These are phyloP conservation scores for Drosophila bunnanda DNA, from an alignment of 2,888 invertebrate species.

Conservation along the genomic window DNA sequence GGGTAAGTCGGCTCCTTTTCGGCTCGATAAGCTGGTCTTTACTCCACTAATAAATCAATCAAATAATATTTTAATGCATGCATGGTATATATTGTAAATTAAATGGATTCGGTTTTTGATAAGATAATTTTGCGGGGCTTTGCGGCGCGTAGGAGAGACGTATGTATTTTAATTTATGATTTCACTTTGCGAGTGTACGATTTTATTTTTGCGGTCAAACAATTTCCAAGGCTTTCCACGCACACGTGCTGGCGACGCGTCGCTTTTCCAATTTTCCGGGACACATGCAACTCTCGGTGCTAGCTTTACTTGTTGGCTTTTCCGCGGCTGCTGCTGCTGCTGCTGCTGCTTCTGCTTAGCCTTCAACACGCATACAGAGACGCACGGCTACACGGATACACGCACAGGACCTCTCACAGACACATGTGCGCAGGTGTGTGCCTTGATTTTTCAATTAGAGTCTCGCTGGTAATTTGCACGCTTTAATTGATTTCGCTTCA, in stretches of 20 bases:
- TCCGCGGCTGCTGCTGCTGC: conserved; percentile 53
- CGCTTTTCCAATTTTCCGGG: conserved; percentile 26
- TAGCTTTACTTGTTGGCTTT: conserved; percentile 73
- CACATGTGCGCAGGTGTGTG: conserved; percentile 78
- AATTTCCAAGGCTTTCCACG: conserved; percentile 16
- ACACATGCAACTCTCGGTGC: conserved; percentile 53
- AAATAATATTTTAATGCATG: conserved; percentile 68
- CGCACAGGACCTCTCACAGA: conserved; percentile 45
- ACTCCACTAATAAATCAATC: conserved; percentile 55
- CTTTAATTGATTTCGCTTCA: conserved; percentile 42
- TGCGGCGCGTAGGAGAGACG: not conserved
- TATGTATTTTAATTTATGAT: conserved; percentile 3
- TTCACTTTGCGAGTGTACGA: not conserved
- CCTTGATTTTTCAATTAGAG: conserved; percentile 74
- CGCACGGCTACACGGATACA: conserved; percentile 30
- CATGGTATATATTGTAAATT: conserved; percentile 27
- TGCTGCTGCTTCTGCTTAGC: conserved; percentile 53
- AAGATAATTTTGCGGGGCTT: conserved; percentile 20
- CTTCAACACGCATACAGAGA: conserved; percentile 70
- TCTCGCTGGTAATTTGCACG: conserved; percentile 57
- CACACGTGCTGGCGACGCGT: conserved; percentile 26
- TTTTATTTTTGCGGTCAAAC: conserved; percentile 16
- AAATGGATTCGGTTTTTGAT: conserved; percentile 8
- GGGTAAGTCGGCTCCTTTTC: conserved; percentile 6
- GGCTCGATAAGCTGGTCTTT: conserved; percentile 24